phyloP scores from a whole-genome alignment of 2,888 invertebrate genomes.

The Actias luna region DNA sequence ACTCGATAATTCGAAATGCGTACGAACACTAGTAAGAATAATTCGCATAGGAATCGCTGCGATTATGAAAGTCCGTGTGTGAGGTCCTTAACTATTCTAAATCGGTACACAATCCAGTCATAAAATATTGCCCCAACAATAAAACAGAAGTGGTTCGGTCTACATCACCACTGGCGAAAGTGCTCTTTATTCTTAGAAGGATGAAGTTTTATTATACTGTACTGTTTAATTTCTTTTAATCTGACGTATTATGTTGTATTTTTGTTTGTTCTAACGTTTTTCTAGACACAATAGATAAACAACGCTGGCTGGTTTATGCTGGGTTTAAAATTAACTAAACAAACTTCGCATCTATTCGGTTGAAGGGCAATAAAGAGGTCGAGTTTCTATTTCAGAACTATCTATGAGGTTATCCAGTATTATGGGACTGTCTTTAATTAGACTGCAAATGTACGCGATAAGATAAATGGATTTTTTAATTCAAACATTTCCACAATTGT shows the following conservation, averaged over 20 bases:
- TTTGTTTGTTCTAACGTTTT: constrained; percentile 25
- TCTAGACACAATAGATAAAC: constrained; percentile 28
- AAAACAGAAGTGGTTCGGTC: constrained; percentile 78
- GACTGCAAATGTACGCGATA: neutral
- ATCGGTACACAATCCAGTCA: constrained; percentile 79
- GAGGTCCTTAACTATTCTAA: constrained; percentile 56
- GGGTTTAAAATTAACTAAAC: constrained; percentile 21
- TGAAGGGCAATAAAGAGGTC: constrained; percentile 8
- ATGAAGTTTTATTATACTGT: constrained; percentile 61
- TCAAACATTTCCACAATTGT: neutral
- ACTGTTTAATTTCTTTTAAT: constrained; percentile 66
- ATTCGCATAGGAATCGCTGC: constrained; percentile 20
- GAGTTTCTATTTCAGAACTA: constrained; percentile 1
- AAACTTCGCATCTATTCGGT: neutral
- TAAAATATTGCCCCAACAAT: constrained; percentile 81
- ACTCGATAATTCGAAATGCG: no score
- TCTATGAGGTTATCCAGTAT: neutral
- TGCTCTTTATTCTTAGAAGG: constrained; percentile 71
- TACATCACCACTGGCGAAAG: constrained; percentile 71
- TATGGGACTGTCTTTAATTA: neutral
- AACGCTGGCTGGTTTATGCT: constrained; percentile 25
- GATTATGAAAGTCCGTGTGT: constrained; percentile 30
- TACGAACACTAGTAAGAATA: no score
- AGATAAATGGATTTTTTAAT: neutral
- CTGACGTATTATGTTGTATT: constrained; percentile 40